Base-by-base conservation (phyloP, 2,113 vertebrate species). In the Craseonycteris thonglongyai region DNA sequence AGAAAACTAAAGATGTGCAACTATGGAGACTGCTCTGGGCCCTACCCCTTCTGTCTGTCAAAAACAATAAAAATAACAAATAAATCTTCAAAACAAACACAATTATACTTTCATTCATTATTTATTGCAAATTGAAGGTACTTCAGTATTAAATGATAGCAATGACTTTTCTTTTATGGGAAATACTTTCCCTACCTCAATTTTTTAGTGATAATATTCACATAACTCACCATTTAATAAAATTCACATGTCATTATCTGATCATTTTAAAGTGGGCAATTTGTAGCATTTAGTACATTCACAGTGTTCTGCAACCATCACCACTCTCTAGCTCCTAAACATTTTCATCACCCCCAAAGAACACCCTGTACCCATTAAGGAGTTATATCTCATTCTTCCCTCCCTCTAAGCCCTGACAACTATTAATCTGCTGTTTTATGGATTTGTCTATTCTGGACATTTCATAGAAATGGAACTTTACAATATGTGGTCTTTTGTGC, bases 51-150 rank as follows among this genome's bases (percentile, higher is more conserved):
- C n/a, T n/a, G n/a, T n/a, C n/a, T n/a, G n/a, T n/a, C n/a, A n/a
- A n/a, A n/a, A n/a, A n/a, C n/a, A n/a, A n/a, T n/a, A n/a, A n/a
- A n/a, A n/a, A n/a, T n/a, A n/a, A n/a, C n/a, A n/a, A n/a, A n/a
- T n/a, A n/a, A n/a, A n/a, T n/a, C n/a, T n/a, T n/a, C n/a, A n/a
- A 94, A 96, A 87, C 40, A 79, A 80, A 84, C 33, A 68, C 49
- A 65, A 14, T 22, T 28, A 19, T 3, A 15, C 5, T 68, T 76
- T 54, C 59, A 83, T 56, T 90, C 49, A 74, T 13, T 18, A 66
- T 68, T 49, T n/a, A 30, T 14, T 42, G 28, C 7, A 68, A 7
- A 54, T 15, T 56, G 28, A 28, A 24, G 18, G 65, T 65, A 58
- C 33, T 26, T 81, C 69, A 22, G 0, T n/a, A 7, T 71, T 82